These are phyloP conservation scores for Ceyx erithaca DNA, from an alignment of 2,797 vertebrate species.

Conservation along the genomic window DNA sequence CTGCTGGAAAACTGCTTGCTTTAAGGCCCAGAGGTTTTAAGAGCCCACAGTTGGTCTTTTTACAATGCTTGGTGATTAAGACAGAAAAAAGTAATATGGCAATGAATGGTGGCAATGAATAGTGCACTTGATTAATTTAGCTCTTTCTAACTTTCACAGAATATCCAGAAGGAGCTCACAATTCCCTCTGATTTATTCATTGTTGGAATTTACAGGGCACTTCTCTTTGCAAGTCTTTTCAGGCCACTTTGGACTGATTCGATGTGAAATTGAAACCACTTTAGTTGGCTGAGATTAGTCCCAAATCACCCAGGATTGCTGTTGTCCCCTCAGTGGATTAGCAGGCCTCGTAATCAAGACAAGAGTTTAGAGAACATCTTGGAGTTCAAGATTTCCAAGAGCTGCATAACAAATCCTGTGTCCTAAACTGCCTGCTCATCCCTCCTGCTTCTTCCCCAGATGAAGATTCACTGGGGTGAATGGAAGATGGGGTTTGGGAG, in stretches of 20 bases:
- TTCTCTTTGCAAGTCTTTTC: background rate
- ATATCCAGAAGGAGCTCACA: background rate
- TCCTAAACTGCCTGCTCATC: background rate
- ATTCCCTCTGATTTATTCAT: background rate
- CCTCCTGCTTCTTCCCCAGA: rapidly evolving
- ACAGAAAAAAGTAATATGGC: background rate
- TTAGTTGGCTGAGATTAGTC: background rate
- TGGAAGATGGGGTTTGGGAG: background rate
- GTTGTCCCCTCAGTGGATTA: background rate
- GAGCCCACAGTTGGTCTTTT: background rate
- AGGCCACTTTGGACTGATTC: background rate
- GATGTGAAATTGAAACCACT: background rate
- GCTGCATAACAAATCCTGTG: background rate
- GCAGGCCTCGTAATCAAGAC: background rate
- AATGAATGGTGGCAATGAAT: background rate
- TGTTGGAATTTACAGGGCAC: background rate
- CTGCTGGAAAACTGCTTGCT: background rate
- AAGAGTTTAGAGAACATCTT: background rate
- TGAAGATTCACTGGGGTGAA: background rate
- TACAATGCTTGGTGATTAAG: background rate
- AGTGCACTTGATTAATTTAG: background rate
- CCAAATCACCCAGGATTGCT: background rate
- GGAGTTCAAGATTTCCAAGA: background rate
- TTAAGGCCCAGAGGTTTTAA: background rate
- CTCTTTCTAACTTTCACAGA: background rate